These are phyloP conservation scores for Scaptomyza cyrtandrae DNA, from an alignment of 2,888 invertebrate species.

Conservation along the genomic window DNA sequence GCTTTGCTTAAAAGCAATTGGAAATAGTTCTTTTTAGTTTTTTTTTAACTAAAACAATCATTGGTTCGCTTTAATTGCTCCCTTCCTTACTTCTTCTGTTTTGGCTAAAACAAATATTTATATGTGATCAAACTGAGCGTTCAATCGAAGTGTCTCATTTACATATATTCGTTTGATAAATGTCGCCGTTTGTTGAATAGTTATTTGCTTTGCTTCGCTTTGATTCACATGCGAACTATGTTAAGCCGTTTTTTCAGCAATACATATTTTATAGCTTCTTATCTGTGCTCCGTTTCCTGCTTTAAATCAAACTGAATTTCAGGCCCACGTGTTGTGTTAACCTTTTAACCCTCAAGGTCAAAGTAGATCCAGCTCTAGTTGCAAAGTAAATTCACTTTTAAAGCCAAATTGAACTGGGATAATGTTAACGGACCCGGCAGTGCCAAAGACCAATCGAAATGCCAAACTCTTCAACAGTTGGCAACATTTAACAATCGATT, in stretches of 20 bases:
- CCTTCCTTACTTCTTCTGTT: not conserved
- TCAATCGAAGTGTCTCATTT: slow-evolving; percentile 35
- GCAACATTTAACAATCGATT: slow-evolving; percentile 75
- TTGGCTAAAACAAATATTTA: slow-evolving; percentile 10
- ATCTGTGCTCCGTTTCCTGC: slow-evolving; percentile 14
- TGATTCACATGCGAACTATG: slow-evolving; percentile 18
- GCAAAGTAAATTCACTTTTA: not conserved
- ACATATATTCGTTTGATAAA: slow-evolving; percentile 22
- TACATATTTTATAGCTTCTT: not conserved
- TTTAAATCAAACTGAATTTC: slow-evolving; percentile 4
- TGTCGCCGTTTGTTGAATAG: slow-evolving; percentile 17
- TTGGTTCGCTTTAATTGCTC: not conserved
- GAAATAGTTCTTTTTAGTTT: not conserved
- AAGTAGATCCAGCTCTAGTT: not conserved
- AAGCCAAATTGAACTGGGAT: not conserved
- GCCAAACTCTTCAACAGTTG: slow-evolving; percentile 51
- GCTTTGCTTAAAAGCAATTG: not conserved
- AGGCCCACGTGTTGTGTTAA: not conserved
- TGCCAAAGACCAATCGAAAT: slow-evolving; percentile 1
- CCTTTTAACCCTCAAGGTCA: slow-evolving; percentile 22
- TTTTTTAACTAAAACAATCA: not conserved
- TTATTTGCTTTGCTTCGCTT: slow-evolving; percentile 29
- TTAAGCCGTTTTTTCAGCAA: too few relatives aligned
- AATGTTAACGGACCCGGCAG: too few relatives aligned
- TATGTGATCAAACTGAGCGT: slow-evolving; percentile 12